Percentiles rank a stretch among this genome's conserved stretches.
Evolutionary conservation across 1,140 invertebrate genomes (phyloP).

Genomic region (Danaus plexippus): DNA sequence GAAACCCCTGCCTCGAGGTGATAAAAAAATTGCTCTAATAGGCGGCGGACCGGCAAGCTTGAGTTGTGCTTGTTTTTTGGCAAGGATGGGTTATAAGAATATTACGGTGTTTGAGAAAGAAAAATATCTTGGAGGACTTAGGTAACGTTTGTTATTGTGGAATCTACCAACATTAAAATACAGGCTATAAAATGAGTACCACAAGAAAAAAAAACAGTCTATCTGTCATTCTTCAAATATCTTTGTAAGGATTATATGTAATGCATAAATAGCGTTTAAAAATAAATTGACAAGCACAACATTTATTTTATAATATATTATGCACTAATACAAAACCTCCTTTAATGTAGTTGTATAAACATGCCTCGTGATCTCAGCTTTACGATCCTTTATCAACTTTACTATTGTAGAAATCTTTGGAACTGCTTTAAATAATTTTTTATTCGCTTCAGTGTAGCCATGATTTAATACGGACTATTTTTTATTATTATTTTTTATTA

Average conservation of each 20-base stretch:
- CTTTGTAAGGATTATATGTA: too few species aligned
- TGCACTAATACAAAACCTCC: neutral
- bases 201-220: too few species aligned
- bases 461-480: neutral
- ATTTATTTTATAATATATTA: neutral
- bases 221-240: too few species aligned
- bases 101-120: conserved; percentile 95
- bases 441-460: too few species aligned
- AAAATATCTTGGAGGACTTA: conserved; percentile 89
- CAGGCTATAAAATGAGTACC: too few species aligned
- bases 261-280: too few species aligned
- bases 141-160: conserved; percentile 63
- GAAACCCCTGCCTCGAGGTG: conserved; percentile 71
- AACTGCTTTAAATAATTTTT: too few species aligned
- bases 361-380: neutral
- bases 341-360: neutral
- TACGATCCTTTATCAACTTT: neutral
- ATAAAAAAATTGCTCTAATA: conserved; percentile 88
- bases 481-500: conserved; percentile 9
- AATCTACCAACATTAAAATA: too few species aligned
- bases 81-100: conserved; percentile 91
- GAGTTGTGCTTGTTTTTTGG: conserved; percentile 96
- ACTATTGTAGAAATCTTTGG: neutral
- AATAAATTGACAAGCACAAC: too few species aligned
- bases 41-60: conserved; percentile 97